Evolutionary conservation across 2,113 vertebrate genomes (phyloP).

Genomic region (Glaucomys volans): DNA sequence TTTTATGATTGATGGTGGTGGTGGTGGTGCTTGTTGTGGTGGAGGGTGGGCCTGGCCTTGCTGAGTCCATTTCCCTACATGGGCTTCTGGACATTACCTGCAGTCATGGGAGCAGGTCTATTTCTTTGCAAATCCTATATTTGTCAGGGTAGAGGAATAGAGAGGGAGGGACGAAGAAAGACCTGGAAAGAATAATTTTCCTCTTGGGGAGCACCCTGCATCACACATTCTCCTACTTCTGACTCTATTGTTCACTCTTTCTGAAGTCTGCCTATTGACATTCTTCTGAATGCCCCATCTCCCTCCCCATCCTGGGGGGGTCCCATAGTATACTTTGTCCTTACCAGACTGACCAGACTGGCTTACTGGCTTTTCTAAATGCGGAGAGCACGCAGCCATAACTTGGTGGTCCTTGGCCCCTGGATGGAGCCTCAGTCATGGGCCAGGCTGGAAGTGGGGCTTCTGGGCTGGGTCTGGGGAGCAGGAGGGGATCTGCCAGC

Average conservation of each 20-base stretch:
- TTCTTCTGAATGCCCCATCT: background rate
- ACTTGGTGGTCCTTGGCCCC: background rate
- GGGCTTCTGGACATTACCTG: background rate
- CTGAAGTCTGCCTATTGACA: background rate
- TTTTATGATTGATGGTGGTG: background rate
- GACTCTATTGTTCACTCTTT: background rate
- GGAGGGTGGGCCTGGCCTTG: background rate
- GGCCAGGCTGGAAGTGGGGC: background rate
- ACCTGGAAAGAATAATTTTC: background rate
- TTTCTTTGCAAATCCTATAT: background rate
- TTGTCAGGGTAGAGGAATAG: background rate
- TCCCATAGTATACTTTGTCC: background rate
- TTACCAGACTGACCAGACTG: background rate
- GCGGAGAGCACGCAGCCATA: background rate
- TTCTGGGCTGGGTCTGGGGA: background rate
- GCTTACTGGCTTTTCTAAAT: background rate
- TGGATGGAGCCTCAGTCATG: fast-evolving
- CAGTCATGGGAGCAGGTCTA: background rate
- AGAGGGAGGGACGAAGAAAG: background rate
- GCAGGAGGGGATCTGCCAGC: background rate
- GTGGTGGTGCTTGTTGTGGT: background rate
- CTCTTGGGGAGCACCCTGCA: too few species aligned
- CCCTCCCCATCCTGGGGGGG: background rate
- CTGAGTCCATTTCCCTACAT: fast-evolving
- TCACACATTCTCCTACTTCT: background rate